Conservation (phyloP, 2,113 vertebrate species). For the Pavo muticus region DNA sequence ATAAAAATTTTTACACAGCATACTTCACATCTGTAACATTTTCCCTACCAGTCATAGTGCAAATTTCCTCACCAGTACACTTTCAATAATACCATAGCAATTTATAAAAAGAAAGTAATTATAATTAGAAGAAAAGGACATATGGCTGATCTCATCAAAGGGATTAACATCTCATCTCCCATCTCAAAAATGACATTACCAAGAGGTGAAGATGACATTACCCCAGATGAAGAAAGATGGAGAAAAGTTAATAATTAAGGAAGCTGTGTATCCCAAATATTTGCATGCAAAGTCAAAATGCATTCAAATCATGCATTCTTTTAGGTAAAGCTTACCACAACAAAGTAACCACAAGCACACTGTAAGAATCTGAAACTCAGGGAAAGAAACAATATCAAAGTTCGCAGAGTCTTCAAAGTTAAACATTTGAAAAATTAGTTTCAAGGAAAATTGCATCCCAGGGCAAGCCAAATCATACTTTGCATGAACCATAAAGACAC, state of each 20-base stretch:
- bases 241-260: slow-evolving; percentile 17
- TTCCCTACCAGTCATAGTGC: background rate
- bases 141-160: slow-evolving; percentile 33
- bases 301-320: background rate
- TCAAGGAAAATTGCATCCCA: background rate
- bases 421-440: background rate
- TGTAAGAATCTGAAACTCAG: background rate
- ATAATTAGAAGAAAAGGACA: slow-evolving; percentile 29
- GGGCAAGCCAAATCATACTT: background rate
- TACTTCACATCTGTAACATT: slow-evolving; percentile 32
- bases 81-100: background rate
- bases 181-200: slow-evolving; percentile 14
- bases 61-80: slow-evolving; percentile 12
- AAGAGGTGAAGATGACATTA: background rate
- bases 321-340: background rate
- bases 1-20: slow-evolving; percentile 9
- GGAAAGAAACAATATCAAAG: background rate
- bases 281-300: background rate
- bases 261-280: background rate
- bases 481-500: background rate
- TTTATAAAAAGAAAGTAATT: slow-evolving; percentile 44
- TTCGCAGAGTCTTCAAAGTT: background rate
- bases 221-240: background rate
- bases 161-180: background rate
- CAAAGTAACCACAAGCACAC: background rate